phyloP scores from a whole-genome alignment of 2,888 invertebrate species.

The Xiphydria camelus region DNA sequence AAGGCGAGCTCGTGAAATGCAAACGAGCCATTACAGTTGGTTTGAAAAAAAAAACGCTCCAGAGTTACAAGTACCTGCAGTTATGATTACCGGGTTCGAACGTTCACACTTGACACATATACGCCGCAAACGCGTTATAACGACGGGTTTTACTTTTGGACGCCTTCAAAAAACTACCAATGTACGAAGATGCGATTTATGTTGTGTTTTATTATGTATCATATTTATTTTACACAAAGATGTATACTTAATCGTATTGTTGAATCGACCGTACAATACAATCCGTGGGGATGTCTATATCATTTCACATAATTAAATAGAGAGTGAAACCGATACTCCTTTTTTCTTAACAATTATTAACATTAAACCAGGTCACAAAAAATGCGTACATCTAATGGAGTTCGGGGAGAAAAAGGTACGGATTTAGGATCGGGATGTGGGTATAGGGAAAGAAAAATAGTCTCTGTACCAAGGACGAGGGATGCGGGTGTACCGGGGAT shows the following conservation, averaged over 20 bases:
- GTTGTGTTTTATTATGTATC: constrained; percentile 46
- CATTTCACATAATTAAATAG: constrained; percentile 42
- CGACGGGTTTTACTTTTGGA: too few relatives aligned
- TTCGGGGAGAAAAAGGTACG: not conserved
- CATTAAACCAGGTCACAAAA: constrained; percentile 48
- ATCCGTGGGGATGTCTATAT: constrained; percentile 37
- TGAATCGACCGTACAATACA: constrained; percentile 47
- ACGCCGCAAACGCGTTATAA: too few relatives aligned
- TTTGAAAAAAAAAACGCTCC: too few relatives aligned
- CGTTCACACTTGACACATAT: too few relatives aligned
- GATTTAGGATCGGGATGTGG: constrained; percentile 2
- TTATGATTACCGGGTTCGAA: too few relatives aligned
- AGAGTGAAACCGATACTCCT: constrained; percentile 35
- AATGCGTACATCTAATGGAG: constrained; percentile 35
- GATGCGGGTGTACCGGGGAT: constrained; percentile 7
- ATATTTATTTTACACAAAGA: constrained; percentile 54
- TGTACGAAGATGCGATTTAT: constrained; percentile 31
- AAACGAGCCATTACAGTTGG: too few relatives aligned
- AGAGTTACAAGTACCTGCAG: too few relatives aligned
- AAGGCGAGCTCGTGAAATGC: too few relatives aligned
- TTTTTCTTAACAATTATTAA: constrained; percentile 38
- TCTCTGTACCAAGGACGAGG: constrained; percentile 12
- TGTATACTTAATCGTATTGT: constrained; percentile 50
- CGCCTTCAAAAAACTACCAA: too few relatives aligned
- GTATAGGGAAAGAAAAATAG: constrained; percentile 1